A percentile compares a stretch with the other conserved stretches of the same genome.
These are phyloP conservation scores for Aptenodytes patagonicus DNA, from an alignment of 2,113 vertebrate species.

Conservation along the genomic window DNA sequence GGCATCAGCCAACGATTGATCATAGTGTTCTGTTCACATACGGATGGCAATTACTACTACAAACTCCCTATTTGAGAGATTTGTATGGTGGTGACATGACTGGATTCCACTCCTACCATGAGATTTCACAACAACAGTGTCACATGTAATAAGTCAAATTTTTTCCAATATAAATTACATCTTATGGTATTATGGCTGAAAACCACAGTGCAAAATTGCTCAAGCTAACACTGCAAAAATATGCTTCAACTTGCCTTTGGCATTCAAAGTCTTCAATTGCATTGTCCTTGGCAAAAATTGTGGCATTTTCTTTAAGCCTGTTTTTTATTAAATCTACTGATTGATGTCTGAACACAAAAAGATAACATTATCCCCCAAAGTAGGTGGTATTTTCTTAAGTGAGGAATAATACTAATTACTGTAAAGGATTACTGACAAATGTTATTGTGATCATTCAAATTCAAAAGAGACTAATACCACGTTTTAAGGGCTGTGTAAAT, in stretches of 20 bases:
- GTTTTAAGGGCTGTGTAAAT: neutral
- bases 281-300: neutral
- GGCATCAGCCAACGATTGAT: conserved; percentile 30
- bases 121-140: conserved; percentile 30
- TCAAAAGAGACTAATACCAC: neutral
- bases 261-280: conserved; percentile 17
- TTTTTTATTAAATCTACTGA: neutral
- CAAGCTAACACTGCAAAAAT: conserved; percentile 30
- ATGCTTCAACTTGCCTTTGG: neutral
- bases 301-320: neutral
- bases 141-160: neutral
- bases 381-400: neutral
- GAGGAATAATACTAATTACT: conserved; percentile 6
- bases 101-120: conserved; percentile 32
- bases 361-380: neutral
- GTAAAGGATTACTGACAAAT: neutral
- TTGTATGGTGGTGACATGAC: conserved; percentile 11
- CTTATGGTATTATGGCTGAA: neutral
- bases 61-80: conserved; percentile 22
- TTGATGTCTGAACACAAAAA: neutral
- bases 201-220: conserved; percentile 21
- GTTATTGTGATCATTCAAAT: neutral
- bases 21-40: neutral
- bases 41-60: neutral
- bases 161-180: conserved; percentile 29